Percentiles rank a stretch among this genome's conserved stretches.
phyloP scores from a whole-genome alignment of 2,797 vertebrate genomes.

The Cossypha dichroa region DNA sequence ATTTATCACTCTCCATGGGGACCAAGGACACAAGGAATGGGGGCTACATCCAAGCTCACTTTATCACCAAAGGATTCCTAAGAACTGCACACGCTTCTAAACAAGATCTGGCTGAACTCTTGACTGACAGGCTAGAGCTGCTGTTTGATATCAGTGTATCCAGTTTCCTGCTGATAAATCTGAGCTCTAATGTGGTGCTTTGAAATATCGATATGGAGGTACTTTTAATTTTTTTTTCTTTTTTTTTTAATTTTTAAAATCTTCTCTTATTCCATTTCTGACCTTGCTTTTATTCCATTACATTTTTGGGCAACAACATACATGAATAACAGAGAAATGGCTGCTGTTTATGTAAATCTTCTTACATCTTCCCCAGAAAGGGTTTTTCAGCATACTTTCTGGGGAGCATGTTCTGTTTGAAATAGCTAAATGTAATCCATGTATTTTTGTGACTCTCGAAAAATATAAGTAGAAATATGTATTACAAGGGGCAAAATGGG shows the following conservation, averaged over 20 bases:
- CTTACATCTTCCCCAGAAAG: conserved; percentile 35
- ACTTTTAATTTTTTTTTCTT: background rate
- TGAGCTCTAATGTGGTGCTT: background rate
- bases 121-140: conserved; percentile 27
- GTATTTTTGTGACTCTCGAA: background rate
- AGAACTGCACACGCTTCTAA: background rate
- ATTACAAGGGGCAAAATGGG: rapidly evolving
- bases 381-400: conserved; percentile 33
- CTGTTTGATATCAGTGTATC: conserved; percentile 25
- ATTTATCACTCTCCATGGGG: conserved; percentile 44
- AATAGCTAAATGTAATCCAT: background rate
- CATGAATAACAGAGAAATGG: background rate
- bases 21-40: conserved; percentile 20
- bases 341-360: conserved; percentile 38
- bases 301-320: conserved; percentile 1
- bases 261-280: background rate
- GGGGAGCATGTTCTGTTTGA: background rate
- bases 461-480: background rate
- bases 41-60: background rate
- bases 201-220: background rate
- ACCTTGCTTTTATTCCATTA: background rate
- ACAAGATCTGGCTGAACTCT: conserved; percentile 26
- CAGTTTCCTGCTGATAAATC: conserved; percentile 40
- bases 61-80: conserved; percentile 37
- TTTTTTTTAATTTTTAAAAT: background rate